Evolutionary conservation across 1,140 invertebrate genomes (phyloP), one percentile per base, ranked within the genome.

Genomic region (Platyura marginata): DNA sequence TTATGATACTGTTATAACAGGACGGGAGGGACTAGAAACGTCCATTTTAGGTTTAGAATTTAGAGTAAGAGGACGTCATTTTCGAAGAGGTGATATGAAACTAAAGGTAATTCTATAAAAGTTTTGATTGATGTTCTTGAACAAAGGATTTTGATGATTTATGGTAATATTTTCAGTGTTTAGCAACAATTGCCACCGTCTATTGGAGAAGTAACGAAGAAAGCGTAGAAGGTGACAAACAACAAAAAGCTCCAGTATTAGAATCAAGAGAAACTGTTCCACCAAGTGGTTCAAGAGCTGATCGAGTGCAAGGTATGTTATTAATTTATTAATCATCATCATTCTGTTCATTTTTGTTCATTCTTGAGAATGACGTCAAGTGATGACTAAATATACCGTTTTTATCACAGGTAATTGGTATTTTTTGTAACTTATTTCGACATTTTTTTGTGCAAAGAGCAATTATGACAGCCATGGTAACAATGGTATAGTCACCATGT

Each of bases 151-250:
- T n/a, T n/a, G n/a, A n/a, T n/a, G n/a, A n/a, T n/a, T n/a, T n/a
- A n/a, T n/a, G n/a, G n/a, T n/a, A n/a, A n/a, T n/a, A n/a, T n/a
- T n/a, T 44, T 18, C 44, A 79, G 66, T 82, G 79, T 61, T 67
- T 79, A 49, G 79, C 79, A 9, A 74, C 70, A 32, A 69, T 81
- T 51, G 74, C 68, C 33, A 72, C 74, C n/a, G 64, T 79, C 43
- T 81, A 80, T 62, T 79, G 74, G 73, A 67, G 75, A 58, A 75
- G 68, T 53, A 79, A 79, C 52, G 79, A 81, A 59, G 72, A 79
- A 53, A 78, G 74, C 53, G 75, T 79, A 40, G 72, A 77, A 56
- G 73, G 74, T 34, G 75, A 77, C 49, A 63, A 66, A 47, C 71
- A 70, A 11, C 67, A 71, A 49, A 69, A 72, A 53, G 68, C 70